A percentile compares a stretch with the other conserved stretches of the same genome.
Conservation (phyloP, 2,113 vertebrate genomes). For the Cygnus buccinator region DNA sequence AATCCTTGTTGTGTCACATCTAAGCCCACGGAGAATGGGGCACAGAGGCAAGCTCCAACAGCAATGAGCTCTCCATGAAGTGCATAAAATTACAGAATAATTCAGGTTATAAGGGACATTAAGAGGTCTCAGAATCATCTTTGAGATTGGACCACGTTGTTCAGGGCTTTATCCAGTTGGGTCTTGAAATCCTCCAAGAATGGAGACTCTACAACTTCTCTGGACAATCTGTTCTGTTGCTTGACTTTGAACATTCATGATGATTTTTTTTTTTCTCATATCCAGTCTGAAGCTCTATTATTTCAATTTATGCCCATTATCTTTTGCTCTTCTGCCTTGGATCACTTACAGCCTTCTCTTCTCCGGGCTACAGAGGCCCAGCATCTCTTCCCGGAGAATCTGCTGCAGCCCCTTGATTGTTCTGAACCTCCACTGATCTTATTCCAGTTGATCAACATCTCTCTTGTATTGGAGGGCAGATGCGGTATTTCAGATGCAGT, state of each 20-base stretch:
- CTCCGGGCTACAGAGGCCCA: background rate
- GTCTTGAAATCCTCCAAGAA: background rate
- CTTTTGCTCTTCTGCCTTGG: background rate
- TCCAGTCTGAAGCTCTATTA: background rate
- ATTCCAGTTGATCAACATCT: background rate
- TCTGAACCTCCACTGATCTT: background rate
- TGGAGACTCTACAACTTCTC: background rate
- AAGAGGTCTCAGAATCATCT: background rate
- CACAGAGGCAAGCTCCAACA: background rate
- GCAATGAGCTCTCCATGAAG: background rate
- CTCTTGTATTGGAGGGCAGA: background rate
- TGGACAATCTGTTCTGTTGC: background rate
- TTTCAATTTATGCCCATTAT: background rate
- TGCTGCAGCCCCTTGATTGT: background rate
- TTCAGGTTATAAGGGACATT: background rate
- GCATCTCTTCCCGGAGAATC: background rate
- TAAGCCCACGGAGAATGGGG: background rate
- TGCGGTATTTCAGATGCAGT: background rate
- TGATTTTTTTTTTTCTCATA: background rate
- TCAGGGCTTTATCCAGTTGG: background rate
- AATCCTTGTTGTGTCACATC: background rate
- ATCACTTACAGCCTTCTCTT: background rate
- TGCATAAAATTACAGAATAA: background rate
- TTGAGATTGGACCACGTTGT: background rate
- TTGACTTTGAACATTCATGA: background rate